phyloP scores from a whole-genome alignment of 2,113 vertebrate genomes.

The Anolis sagrei region DNA sequence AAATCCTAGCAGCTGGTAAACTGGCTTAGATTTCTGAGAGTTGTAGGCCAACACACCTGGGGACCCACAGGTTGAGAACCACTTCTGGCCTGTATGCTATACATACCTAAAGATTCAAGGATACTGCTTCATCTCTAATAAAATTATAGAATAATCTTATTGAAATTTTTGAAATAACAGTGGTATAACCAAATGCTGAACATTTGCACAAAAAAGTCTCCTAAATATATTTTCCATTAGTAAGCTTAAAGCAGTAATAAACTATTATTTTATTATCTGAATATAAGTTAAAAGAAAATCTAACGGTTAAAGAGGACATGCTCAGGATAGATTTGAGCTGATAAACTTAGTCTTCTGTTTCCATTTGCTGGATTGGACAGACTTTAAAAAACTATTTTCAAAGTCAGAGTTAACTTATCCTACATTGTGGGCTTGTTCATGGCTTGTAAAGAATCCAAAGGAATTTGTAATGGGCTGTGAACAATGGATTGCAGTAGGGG shows the following conservation, averaged over 20 bases:
- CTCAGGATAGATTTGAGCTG: constrained; percentile 11
- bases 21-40: too few relatives aligned
- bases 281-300: neutral
- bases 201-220: neutral
- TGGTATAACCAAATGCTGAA: neutral
- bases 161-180: neutral
- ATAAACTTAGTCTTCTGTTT: constrained; percentile 9
- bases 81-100: too few relatives aligned
- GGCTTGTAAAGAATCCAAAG: constrained; percentile 38
- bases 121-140: neutral
- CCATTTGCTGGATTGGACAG: neutral
- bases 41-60: too few relatives aligned
- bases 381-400: constrained; percentile 2
- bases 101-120: neutral
- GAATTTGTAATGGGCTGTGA: constrained; percentile 40
- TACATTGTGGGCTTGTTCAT: constrained; percentile 34
- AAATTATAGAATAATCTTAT: neutral
- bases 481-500: constrained; percentile 33
- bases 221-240: constrained; percentile 40
- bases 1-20: too few relatives aligned
- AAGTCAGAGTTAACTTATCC: constrained; percentile 22
- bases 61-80: too few relatives aligned
- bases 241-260: neutral
- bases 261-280: neutral
- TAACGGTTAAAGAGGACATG: neutral